A percentile compares a stretch with the other conserved stretches of the same genome.
Evolutionary conservation across 2,113 vertebrate genomes (phyloP).

Genomic region (Nettapus auritus): DNA sequence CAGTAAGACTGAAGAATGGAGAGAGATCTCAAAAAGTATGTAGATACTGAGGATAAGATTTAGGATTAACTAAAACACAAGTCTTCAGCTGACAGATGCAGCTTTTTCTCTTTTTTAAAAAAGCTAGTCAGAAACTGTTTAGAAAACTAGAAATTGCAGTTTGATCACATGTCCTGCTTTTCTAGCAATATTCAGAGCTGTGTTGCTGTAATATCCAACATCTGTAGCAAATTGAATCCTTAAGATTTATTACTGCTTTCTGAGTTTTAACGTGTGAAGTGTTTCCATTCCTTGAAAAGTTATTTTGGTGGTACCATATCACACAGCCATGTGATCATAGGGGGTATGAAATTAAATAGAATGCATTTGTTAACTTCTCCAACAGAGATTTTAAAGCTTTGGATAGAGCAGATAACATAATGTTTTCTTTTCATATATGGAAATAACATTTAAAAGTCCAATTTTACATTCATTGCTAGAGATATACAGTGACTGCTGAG

Average conservation of each 20-base stretch:
- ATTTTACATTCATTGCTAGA: constrained; percentile 3
- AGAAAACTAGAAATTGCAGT: not conserved
- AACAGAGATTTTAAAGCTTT: constrained; percentile 11
- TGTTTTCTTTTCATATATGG: not conserved
- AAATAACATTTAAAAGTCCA: constrained; percentile 40
- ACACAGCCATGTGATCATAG: constrained; percentile 37
- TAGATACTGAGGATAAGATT: not conserved
- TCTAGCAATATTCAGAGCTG: not conserved
- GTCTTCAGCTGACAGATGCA: not conserved
- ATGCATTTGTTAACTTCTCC: not conserved
- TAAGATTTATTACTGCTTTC: not conserved
- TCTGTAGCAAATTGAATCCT: constrained; percentile 9
- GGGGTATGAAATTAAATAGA: constrained; percentile 20
- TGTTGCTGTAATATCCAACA: not conserved
- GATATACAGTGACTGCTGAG: not conserved
- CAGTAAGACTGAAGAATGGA: not conserved
- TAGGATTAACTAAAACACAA: not conserved
- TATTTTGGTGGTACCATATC: constrained; percentile 22
- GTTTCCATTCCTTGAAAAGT: constrained; percentile 9
- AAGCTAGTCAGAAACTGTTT: not conserved
- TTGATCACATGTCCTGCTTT: not conserved
- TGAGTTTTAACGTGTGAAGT: not conserved
- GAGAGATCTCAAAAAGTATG: not conserved
- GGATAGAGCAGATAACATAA: constrained; percentile 4
- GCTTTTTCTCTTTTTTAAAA: not conserved